Evolutionary conservation across 1,140 invertebrate genomes (phyloP).

Genomic region (Heliconius melpomene): DNA sequence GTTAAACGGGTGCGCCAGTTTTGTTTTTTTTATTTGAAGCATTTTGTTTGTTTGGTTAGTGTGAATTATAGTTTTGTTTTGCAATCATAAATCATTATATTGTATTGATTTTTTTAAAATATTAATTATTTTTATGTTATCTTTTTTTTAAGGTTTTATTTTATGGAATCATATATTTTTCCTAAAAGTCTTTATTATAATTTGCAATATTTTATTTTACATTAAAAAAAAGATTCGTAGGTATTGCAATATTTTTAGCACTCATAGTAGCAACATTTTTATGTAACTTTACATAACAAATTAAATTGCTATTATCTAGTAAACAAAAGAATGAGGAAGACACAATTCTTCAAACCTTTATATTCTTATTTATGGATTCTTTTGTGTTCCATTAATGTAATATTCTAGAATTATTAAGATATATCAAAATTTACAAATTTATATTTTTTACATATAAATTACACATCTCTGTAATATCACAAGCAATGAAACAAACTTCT

Average conservation of each 20-base stretch:
- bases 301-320: background rate
- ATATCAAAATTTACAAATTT: background rate
- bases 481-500: background rate
- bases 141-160: no score
- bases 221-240: background rate
- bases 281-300: background rate
- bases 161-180: no score
- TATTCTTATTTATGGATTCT: background rate
- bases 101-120: background rate
- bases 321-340: background rate
- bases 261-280: background rate
- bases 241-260: background rate
- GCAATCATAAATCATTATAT: background rate
- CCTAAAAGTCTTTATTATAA: no score
- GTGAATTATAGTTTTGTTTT: constrained; percentile 12
- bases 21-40: constrained; percentile 1
- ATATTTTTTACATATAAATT: background rate
- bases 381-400: background rate
- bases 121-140: background rate
- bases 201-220: no score
- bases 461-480: background rate
- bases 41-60: background rate
- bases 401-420: no score
- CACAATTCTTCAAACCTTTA: background rate
- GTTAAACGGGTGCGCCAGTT: constrained; percentile 61